Conservation (phyloP, 1,140 invertebrate species). For the Acromyrmex heyeri region DNA sequence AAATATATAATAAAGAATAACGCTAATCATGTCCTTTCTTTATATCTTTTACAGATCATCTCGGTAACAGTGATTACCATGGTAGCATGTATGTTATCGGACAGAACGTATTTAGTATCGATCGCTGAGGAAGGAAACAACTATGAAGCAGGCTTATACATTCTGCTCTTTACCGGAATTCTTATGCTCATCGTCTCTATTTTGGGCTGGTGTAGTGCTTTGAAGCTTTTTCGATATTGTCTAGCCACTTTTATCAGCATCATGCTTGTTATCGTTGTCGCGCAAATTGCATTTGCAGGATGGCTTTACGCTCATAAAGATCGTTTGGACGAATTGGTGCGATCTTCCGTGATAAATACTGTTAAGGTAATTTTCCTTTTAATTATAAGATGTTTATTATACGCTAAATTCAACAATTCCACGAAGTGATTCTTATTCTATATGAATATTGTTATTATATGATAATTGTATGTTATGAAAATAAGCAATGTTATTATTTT, state of each 20-base stretch:
- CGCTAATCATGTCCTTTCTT: too few species aligned
- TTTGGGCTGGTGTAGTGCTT: slow-evolving; percentile 96
- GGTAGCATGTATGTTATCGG: slow-evolving; percentile 92
- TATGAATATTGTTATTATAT: slow-evolving; percentile 2
- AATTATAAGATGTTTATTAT: not conserved
- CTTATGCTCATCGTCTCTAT: slow-evolving; percentile 95
- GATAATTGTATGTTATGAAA: not conserved
- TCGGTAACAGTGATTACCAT: slow-evolving; percentile 90
- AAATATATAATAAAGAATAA: not conserved
- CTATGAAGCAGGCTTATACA: slow-evolving; percentile 91
- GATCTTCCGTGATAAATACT: slow-evolving; percentile 88
- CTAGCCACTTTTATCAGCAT: slow-evolving; percentile 93
- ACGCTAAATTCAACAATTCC: not conserved
- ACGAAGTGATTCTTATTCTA: not conserved
- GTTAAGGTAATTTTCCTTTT: slow-evolving; percentile 85
- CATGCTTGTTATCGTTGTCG: slow-evolving; percentile 92
- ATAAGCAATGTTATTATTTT: not conserved
- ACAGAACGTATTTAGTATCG: slow-evolving; percentile 91
- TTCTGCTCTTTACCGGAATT: slow-evolving; percentile 92
- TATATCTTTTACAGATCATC: slow-evolving; percentile 88
- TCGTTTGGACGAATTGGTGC: slow-evolving; percentile 89
- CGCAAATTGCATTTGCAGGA: slow-evolving; percentile 91
- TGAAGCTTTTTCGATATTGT: slow-evolving; percentile 95
- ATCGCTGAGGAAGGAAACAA: slow-evolving; percentile 90
- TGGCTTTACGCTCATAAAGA: slow-evolving; percentile 91